Evolutionary conservation across 2,797 vertebrate species (phyloP), one percentile per base, ranked within the genome.

Genomic region (Tauraco hartlaubi): DNA sequence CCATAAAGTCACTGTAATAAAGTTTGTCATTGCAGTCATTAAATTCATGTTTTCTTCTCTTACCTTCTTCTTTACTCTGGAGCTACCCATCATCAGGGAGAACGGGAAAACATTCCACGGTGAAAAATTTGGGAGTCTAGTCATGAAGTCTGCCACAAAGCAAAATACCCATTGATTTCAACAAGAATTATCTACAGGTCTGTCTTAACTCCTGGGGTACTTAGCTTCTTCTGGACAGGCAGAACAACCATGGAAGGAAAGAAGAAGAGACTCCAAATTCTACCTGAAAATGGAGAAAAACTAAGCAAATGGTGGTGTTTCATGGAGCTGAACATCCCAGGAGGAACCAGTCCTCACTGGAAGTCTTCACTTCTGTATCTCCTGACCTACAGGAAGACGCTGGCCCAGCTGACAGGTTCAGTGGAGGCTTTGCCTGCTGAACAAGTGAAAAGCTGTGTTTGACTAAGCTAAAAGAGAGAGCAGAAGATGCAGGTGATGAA

Each of bases 21-120:
- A 88, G 69, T 95, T 92, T 96, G 96, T 93, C 94, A 66, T 25
- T 75, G 18, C 80, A 55, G 48, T 92, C 56, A 84, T 76, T 83
- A 95, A 91, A 73, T 62, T 76, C 2, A 12, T 54, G 31, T 79
- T 96, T 94, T 92, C 92, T 93, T 43, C 77, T 95, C 74, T 94
- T 80, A 86, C 67, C 29, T 75, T 95, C 83, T 87, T 95, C 64
- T 48, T 81, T 69, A 37, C 54, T 85, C n/a, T 71, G 73, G 37
- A 72, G 26, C 33, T 66, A 39, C 51, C 23, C 62, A 55, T 75
- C 68, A 4, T 39, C 21, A 51, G 43, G 39, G 11, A 71, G 23
- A 80, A 88, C 64, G 28, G 62, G 25, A 58, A 91, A 63, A 79
- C 5, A 33, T 15, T 18, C 6, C 19, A 43, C 0, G 3, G 79